phyloP scores from a whole-genome alignment of 2,888 invertebrate species.

The Laothoe populi region DNA sequence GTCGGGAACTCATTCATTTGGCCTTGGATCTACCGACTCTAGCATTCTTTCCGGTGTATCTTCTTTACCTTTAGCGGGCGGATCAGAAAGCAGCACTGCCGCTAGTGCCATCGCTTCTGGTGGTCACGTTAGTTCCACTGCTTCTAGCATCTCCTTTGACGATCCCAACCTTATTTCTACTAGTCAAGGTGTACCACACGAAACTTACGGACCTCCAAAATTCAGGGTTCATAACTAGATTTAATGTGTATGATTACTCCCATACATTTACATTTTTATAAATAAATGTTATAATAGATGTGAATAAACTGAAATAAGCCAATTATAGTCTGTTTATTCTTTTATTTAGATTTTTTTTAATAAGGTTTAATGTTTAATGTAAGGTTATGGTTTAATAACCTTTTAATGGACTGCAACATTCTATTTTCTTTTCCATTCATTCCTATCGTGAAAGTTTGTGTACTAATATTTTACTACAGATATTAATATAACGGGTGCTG shows the following conservation, averaged over 20 bases:
- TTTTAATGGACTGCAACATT: too few species aligned
- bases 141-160: slow-evolving; percentile 46
- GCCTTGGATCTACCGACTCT: slow-evolving; percentile 6
- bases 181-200: slow-evolving; percentile 75
- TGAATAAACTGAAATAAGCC: slow-evolving; percentile 14
- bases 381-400: too few species aligned
- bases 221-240: slow-evolving; percentile 55
- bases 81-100: slow-evolving; percentile 20
- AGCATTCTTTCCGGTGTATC: not conserved
- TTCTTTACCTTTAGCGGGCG: not conserved
- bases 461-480: too few species aligned
- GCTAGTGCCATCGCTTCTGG: slow-evolving; percentile 19
- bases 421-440: too few species aligned
- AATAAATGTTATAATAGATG: slow-evolving; percentile 12
- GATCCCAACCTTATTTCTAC: slow-evolving; percentile 57
- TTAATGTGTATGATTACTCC: slow-evolving; percentile 28
- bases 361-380: too few species aligned
- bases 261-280: slow-evolving; percentile 34
- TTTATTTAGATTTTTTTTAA: not conserved
- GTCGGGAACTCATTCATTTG: slow-evolving; percentile 31
- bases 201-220: slow-evolving; percentile 72
- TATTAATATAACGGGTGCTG: too few species aligned
- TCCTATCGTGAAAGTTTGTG: too few species aligned
- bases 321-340: not conserved
- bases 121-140: slow-evolving; percentile 39